Conservation (phyloP, 2,888 invertebrate species). For the Caenorhabditis imperialis region DNA sequence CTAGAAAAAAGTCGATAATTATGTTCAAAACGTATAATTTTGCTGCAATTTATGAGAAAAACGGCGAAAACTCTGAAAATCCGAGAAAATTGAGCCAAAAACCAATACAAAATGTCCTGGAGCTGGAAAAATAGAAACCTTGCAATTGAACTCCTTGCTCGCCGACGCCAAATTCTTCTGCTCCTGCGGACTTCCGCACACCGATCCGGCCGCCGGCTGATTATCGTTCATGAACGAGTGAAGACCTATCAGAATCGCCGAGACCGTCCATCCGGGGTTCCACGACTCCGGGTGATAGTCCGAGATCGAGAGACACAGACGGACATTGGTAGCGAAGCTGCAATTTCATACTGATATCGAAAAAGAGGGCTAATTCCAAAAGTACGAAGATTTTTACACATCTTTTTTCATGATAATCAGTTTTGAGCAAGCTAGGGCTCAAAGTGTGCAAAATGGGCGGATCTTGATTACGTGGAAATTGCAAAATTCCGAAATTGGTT, state of each 20-base stretch:
- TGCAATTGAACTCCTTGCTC: conserved; percentile 90
- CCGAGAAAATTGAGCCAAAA: not conserved
- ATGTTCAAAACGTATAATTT: too few relatives aligned
- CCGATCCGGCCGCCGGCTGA: conserved; percentile 90
- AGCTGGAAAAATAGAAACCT: conserved; percentile 36
- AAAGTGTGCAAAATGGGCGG: too few relatives aligned
- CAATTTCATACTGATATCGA: too few relatives aligned
- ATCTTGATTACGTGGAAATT: too few relatives aligned
- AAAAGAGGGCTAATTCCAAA: too few relatives aligned
- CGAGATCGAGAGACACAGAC: conserved; percentile 91
- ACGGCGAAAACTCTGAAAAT: too few relatives aligned
- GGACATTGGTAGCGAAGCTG: conserved; percentile 73
- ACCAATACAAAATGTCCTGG: not conserved
- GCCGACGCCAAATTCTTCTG: conserved; percentile 80
- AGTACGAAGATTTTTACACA: too few relatives aligned
- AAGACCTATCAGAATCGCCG: conserved; percentile 86
- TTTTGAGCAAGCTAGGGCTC: too few relatives aligned
- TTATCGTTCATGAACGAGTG: conserved; percentile 86
- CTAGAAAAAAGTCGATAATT: too few relatives aligned
- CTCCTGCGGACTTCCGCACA: conserved; percentile 80
- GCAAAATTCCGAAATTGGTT: too few relatives aligned
- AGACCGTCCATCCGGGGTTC: conserved; percentile 98
- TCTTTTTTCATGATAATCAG: too few relatives aligned
- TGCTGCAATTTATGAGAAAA: too few relatives aligned
- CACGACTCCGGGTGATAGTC: conserved; percentile 98